phyloP scores from a whole-genome alignment of 2,888 invertebrate species.

The Chirona hameri region DNA sequence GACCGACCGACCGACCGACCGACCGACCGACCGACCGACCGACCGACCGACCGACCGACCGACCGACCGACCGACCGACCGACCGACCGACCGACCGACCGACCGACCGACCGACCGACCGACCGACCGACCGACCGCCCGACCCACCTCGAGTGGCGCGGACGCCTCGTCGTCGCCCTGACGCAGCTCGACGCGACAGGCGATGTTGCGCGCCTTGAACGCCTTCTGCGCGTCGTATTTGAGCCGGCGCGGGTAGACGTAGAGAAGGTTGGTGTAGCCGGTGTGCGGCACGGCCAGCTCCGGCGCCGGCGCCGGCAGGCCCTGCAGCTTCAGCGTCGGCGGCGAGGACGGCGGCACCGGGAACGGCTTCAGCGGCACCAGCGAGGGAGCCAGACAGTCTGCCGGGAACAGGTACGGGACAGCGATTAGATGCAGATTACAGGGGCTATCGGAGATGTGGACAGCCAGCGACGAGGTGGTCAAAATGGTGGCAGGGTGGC shows the following conservation, averaged over 20 bases:
- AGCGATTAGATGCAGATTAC: too few relatives aligned
- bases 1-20: too few relatives aligned
- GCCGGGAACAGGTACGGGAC: constrained; percentile 41
- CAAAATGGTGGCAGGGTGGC: too few relatives aligned
- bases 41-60: too few relatives aligned
- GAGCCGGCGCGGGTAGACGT: constrained; percentile 80
- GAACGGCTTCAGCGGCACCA: constrained; percentile 80
- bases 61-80: too few relatives aligned
- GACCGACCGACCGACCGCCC: too few relatives aligned
- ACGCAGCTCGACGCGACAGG: constrained; percentile 80
- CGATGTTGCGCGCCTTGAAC: constrained; percentile 91
- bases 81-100: too few relatives aligned
- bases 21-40: too few relatives aligned
- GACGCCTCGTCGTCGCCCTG: constrained; percentile 73
- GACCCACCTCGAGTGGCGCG: constrained; percentile 66
- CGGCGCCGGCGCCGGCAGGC: constrained; percentile 56
- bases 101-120: too few relatives aligned
- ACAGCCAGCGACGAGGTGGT: too few relatives aligned
- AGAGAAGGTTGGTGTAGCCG: constrained; percentile 82
- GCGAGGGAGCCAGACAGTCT: constrained; percentile 80
- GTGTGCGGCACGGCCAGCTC: constrained; percentile 75
- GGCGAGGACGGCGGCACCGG: constrained; percentile 70
- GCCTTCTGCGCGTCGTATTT: constrained; percentile 88
- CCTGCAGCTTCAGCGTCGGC: constrained; percentile 79
- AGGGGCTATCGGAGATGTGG: too few relatives aligned